These are phyloP conservation scores for Diadumene lineata DNA, from an alignment of 92 coral and sea anemone genomes.

Conservation along the genomic window DNA sequence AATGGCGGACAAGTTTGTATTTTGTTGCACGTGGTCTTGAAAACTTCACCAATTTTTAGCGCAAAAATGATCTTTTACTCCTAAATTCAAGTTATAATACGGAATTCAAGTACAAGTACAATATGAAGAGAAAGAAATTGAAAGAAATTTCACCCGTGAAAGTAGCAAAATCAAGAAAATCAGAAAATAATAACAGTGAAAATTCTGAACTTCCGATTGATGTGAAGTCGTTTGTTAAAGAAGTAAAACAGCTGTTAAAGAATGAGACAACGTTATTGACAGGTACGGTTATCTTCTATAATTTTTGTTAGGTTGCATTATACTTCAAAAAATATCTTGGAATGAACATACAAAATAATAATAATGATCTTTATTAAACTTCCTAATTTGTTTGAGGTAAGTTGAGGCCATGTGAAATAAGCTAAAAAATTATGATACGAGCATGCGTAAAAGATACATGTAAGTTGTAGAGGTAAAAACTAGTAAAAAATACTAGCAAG, in stretches of 20 bases:
- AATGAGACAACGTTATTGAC: constrained; percentile 15
- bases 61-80: background rate
- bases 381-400: too few relatives aligned
- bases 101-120: background rate
- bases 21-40: background rate
- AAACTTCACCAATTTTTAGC: background rate
- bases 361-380: too few relatives aligned
- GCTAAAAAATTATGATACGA: too few relatives aligned
- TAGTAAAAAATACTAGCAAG: too few relatives aligned
- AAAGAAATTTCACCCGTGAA: constrained; percentile 8
- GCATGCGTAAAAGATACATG: too few relatives aligned
- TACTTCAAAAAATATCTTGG: too few relatives aligned
- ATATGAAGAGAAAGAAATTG: constrained; percentile 22
- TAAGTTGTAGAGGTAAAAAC: too few relatives aligned
- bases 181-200: background rate
- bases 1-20: constrained; percentile 27
- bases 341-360: too few relatives aligned
- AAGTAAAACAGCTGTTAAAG: constrained; percentile 18
- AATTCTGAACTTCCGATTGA: background rate
- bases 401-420: too few relatives aligned
- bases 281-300: background rate
- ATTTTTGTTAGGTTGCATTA: background rate
- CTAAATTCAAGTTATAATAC: background rate
- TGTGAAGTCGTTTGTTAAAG: constrained; percentile 11
- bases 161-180: constrained; percentile 11